These are phyloP conservation scores for Caenorhabditis sp. DNA, from an alignment of 2,888 invertebrate genomes.

Conservation along the genomic window DNA sequence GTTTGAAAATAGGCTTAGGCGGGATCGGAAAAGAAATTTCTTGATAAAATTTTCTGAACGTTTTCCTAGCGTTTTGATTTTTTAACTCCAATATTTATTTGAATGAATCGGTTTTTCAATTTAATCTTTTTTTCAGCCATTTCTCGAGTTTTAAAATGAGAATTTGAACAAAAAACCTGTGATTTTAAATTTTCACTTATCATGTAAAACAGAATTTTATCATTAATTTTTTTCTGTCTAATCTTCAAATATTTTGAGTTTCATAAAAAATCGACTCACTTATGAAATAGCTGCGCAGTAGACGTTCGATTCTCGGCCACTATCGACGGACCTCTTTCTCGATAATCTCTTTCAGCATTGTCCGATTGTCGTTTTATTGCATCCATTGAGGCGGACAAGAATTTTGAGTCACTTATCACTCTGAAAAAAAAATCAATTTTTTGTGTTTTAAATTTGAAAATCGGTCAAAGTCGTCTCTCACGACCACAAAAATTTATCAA, in stretches of 20 bases:
- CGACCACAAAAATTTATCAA: no score
- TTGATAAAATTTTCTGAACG: no score
- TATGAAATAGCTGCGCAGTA: neutral
- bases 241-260: neutral
- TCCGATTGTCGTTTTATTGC: neutral
- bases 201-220: no score
- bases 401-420: neutral
- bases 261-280: neutral
- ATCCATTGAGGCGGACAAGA: neutral
- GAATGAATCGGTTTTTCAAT: no score
- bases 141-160: no score
- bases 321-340: neutral
- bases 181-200: no score
- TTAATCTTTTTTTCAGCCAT: no score
- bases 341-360: neutral
- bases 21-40: neutral
- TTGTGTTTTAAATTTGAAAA: neutral
- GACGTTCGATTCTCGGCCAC: neutral
- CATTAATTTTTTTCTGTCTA: no score
- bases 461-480: no score
- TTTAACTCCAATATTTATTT: no score
- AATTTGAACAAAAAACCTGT: no score
- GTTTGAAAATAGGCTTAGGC: neutral
- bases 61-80: no score
- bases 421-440: neutral